These are phyloP conservation scores for Crematogaster levior DNA, from an alignment of 2,888 invertebrate species.

Conservation along the genomic window DNA sequence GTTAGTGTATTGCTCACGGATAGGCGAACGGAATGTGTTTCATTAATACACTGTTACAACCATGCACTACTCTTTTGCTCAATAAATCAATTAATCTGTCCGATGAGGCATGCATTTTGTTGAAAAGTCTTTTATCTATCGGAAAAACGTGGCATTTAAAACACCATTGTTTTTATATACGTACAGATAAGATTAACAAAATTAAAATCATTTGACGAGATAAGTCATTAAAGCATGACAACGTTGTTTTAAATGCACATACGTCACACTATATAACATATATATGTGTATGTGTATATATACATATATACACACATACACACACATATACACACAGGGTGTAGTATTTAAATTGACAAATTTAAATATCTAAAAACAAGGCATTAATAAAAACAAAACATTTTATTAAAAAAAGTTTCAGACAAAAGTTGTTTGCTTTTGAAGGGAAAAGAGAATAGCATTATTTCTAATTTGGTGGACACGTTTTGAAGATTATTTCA, in stretches of 20 bases:
- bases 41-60: background rate
- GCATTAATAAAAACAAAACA: too few species aligned
- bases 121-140: conserved; percentile 22
- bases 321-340: too few species aligned
- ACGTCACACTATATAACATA: too few species aligned
- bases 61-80: background rate
- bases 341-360: too few species aligned
- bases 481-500: too few species aligned
- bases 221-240: background rate
- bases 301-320: too few species aligned
- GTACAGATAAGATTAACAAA: background rate
- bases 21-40: background rate
- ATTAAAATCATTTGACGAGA: background rate
- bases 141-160: conserved; percentile 49
- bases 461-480: too few species aligned
- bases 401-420: too few species aligned
- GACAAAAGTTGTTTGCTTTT: too few species aligned
- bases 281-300: too few species aligned
- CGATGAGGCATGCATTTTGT: conserved; percentile 10
- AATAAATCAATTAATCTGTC: conserved; percentile 46
- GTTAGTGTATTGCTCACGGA: background rate
- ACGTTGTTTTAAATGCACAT: background rate
- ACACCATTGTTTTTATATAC: conserved; percentile 25
- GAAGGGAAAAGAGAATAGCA: too few species aligned
- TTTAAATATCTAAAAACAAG: too few species aligned